Evolutionary conservation across 2,888 invertebrate species (phyloP).

Genomic region (Mimas tiliae): DNA sequence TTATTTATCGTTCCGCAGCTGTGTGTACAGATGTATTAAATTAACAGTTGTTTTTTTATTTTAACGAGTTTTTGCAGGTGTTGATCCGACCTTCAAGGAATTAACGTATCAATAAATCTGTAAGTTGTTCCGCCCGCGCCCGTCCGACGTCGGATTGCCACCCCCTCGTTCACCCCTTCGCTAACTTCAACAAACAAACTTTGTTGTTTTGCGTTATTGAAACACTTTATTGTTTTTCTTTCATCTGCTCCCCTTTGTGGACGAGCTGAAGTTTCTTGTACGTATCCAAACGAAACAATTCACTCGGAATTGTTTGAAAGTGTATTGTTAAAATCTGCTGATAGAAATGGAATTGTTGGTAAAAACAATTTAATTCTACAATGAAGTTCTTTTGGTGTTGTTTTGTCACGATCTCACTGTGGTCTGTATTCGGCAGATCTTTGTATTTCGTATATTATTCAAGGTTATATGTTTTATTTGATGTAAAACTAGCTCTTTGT

Average conservation of each 20-base stretch:
- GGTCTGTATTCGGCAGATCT: background rate
- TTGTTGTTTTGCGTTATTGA: slow-evolving; percentile 78
- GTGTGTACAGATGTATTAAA: background rate
- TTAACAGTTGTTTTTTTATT: slow-evolving; percentile 11
- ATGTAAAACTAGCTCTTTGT: background rate
- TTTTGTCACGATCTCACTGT: background rate
- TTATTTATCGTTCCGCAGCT: background rate
- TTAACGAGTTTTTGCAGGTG: slow-evolving; percentile 1
- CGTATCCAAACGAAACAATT: slow-evolving; percentile 53
- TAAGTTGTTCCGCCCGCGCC: slow-evolving; percentile 14
- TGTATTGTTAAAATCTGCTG: slow-evolving; percentile 27
- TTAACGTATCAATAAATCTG: slow-evolving; percentile 34
- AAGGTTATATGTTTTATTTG: slow-evolving; percentile 3
- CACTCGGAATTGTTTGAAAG: slow-evolving; percentile 38
- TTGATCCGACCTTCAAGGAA: slow-evolving; percentile 31
- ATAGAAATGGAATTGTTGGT: slow-evolving; percentile 14
- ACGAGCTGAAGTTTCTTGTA: slow-evolving; percentile 51
- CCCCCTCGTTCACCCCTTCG: slow-evolving; percentile 48
- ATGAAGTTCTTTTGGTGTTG: slow-evolving; percentile 14
- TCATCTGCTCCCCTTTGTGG: slow-evolving; percentile 67
- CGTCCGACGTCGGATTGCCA: slow-evolving; percentile 30
- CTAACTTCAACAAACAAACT: slow-evolving; percentile 72
- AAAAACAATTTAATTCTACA: slow-evolving; percentile 14
- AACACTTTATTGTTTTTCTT: slow-evolving; percentile 80
- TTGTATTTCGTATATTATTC: background rate